Evolutionary conservation across 64 coral and sea anemone species (phyloP).

Genomic region (Montipora sp.): DNA sequence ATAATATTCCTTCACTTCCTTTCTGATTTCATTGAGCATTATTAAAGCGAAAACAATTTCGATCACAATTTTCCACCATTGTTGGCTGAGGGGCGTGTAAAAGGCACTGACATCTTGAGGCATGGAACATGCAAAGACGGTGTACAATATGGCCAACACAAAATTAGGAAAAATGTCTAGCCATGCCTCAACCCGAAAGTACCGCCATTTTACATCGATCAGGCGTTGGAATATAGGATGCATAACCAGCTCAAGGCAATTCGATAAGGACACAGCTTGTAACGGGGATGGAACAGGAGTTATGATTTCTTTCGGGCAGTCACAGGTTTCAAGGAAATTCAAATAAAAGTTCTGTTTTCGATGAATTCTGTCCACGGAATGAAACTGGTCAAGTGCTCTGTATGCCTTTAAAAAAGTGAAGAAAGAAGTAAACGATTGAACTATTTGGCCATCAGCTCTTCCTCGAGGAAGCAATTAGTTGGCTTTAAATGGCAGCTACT

Average conservation of each 20-base stretch:
- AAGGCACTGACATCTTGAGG: conserved; percentile 22
- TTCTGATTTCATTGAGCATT: conserved; percentile 80
- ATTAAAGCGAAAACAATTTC: conserved; percentile 66
- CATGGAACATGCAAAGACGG: conserved; percentile 34
- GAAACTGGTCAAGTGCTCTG: conserved; percentile 82
- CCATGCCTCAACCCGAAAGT: conserved; percentile 33
- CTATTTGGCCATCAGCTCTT: too few species aligned
- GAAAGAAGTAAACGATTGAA: neutral
- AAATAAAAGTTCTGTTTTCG: conserved; percentile 86
- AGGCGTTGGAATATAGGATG: conserved; percentile 45
- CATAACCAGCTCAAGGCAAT: conserved; percentile 43
- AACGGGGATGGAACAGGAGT: conserved; percentile 12
- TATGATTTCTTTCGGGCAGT: conserved; percentile 13
- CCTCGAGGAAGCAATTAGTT: too few species aligned
- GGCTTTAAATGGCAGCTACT: too few species aligned
- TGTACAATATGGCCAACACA: conserved; percentile 37
- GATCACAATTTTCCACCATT: conserved; percentile 78
- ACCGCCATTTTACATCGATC: conserved; percentile 60
- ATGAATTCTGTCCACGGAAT: conserved; percentile 73
- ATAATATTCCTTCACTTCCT: conserved; percentile 67
- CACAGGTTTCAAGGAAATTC: conserved; percentile 67
- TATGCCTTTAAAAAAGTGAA: conserved; percentile 50
- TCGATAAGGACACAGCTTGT: conserved; percentile 18
- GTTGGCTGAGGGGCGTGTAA: conserved; percentile 58
- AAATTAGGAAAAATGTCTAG: conserved; percentile 42